Percentiles rank a stretch among this genome's conserved stretches.
phyloP scores from a whole-genome alignment of 2,888 invertebrate species.

The Cryptocheilus praepositus region DNA sequence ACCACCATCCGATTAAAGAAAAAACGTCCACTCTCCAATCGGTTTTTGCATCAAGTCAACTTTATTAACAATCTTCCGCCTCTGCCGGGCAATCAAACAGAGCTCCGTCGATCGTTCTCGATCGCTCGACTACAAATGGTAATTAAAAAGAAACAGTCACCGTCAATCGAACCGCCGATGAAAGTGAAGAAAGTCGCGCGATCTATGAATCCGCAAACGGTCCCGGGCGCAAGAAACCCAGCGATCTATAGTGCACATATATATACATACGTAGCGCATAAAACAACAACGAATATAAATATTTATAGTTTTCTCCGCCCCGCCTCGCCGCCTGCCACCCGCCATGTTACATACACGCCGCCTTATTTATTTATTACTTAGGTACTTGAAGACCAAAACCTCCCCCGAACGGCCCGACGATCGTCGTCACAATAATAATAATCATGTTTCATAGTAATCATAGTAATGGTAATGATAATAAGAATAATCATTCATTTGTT shows the following conservation, averaged over 20 bases:
- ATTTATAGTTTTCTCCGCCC: slow-evolving; percentile 22
- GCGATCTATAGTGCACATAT: neutral
- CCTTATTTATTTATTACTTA: slow-evolving; percentile 19
- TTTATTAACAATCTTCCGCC: too few relatives aligned
- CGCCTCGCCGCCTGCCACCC: slow-evolving; percentile 16
- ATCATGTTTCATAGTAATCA: too few relatives aligned
- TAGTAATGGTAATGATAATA: too few relatives aligned
- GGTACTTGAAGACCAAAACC: slow-evolving; percentile 23
- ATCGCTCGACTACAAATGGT: too few relatives aligned
- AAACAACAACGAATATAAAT: slow-evolving; percentile 13
- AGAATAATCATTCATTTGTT: neutral
- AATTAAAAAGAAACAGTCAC: too few relatives aligned
- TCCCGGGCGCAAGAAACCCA: neutral
- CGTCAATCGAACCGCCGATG: too few relatives aligned
- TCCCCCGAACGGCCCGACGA: neutral
- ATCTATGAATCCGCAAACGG: neutral
- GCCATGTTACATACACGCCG: slow-evolving; percentile 20
- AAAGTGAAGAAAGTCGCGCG: too few relatives aligned
- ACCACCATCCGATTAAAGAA: too few relatives aligned
- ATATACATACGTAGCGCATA: neutral
- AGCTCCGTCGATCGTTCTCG: too few relatives aligned
- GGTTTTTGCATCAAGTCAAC: too few relatives aligned
- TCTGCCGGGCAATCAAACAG: too few relatives aligned
- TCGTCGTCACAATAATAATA: neutral
- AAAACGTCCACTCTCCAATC: too few relatives aligned